Conservation (phyloP, 2,888 invertebrate species). For the Cyaniris semiargus region DNA sequence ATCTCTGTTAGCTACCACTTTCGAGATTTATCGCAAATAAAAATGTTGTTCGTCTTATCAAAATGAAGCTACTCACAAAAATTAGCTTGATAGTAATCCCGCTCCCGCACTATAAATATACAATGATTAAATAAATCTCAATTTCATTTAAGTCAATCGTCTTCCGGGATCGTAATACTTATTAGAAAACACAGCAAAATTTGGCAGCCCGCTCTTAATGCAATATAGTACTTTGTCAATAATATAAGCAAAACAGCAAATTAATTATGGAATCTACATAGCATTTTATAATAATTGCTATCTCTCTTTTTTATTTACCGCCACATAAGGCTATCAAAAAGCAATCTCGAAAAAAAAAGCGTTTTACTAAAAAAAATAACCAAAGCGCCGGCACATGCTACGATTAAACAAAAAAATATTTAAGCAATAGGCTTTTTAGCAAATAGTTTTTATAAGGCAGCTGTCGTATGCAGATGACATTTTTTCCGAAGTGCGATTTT, state of each 20-base stretch:
- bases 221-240: too few species aligned
- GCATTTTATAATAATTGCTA: neutral
- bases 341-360: neutral
- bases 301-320: neutral
- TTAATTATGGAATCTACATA: neutral
- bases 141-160: too few species aligned
- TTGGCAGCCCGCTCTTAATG: too few species aligned
- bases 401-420: conserved; percentile 54
- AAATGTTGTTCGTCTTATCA: too few species aligned
- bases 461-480: conserved; percentile 79
- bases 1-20: too few species aligned
- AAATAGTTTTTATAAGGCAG: conserved; percentile 66
- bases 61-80: too few species aligned
- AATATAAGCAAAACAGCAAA: neutral
- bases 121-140: too few species aligned
- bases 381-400: conserved; percentile 72
- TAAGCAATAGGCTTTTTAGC: conserved; percentile 66
- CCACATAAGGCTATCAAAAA: conserved; percentile 21
- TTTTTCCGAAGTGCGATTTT: conserved; percentile 74
- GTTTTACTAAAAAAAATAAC: conserved; percentile 43
- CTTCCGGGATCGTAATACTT: too few species aligned
- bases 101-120: too few species aligned
- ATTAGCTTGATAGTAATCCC: too few species aligned
- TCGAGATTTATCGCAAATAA: too few species aligned
- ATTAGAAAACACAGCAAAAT: too few species aligned